Conservation (phyloP, 2,888 invertebrate species). For the Matsumyia berberina region DNA sequence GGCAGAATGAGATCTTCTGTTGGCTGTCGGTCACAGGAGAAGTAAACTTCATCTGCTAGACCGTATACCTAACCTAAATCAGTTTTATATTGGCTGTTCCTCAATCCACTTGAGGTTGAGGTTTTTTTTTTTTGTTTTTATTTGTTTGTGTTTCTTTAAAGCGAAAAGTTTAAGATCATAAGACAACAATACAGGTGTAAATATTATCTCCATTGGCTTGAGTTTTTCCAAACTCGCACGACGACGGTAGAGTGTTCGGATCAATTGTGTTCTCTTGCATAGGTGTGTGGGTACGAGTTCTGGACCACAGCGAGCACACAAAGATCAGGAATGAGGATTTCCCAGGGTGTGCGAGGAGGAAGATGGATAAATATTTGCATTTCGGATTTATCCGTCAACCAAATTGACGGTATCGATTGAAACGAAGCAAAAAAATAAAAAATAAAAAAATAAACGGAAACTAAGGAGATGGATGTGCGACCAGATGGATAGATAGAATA, state of each 20-base stretch:
- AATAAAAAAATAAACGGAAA: constrained; percentile 51
- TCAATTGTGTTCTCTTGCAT: constrained; percentile 39
- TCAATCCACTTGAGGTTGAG: constrained; percentile 44
- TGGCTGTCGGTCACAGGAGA: constrained; percentile 13
- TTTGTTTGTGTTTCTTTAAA: constrained; percentile 67
- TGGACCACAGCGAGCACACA: constrained; percentile 31
- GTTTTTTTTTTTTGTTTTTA: constrained; percentile 34
- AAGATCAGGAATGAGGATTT: constrained; percentile 30
- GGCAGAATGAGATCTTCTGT: constrained; percentile 16
- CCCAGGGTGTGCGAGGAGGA: constrained; percentile 25
- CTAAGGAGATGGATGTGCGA: constrained; percentile 43
- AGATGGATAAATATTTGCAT: constrained; percentile 70
- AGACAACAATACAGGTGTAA: constrained; percentile 68
- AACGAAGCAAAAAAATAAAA: constrained; percentile 38
- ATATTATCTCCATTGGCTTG: constrained; percentile 53
- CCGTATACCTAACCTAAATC: constrained; percentile 40
- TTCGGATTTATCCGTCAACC: constrained; percentile 74
- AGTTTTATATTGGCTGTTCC: constrained; percentile 57
- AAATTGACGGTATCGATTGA: constrained; percentile 76
- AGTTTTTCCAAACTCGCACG: background rate
- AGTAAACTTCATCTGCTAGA: constrained; percentile 17
- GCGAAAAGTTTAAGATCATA: constrained; percentile 64
- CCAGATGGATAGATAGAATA: constrained; percentile 66
- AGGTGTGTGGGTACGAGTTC: constrained; percentile 33
- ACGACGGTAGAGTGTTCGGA: constrained; percentile 3